Base-by-base conservation (phyloP, 1,140 invertebrate genomes). In the Saccostrea echinata region DNA sequence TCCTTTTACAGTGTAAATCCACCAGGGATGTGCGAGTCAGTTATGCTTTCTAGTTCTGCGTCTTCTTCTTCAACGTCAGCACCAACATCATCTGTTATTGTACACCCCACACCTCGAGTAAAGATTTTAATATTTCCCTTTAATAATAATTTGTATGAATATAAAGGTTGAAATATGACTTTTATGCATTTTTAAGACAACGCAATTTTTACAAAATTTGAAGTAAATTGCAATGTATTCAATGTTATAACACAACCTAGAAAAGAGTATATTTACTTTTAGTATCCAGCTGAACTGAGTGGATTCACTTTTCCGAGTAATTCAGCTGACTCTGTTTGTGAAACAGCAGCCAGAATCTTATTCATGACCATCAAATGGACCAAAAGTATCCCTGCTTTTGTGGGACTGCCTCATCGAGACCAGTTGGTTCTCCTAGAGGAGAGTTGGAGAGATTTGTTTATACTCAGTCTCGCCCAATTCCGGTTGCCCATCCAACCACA, bases 391-490 rank as follows among this genome's bases (percentile, higher is more conserved):
- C 96, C 97, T 0, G 96, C 97, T 0, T 98, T 98, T 91, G 96
- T 96, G 0, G 95, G 96, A 21, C 94, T 99, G 11, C 96, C 97
- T 0, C 95, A 97, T 86, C 95, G 96, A 27, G 98, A 99, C 93
- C 97, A 98, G 94, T 95, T 96, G 16, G 93, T 97, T 0, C 95
- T 99, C 0, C 93, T 99, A 52, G 97, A 98, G 94, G 97, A 98
- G 89, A 97, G 97, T 0, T 99, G 98, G 98, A 96, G 97, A 87
- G 98, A 99, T 92, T 95, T 99, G n/a, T 99, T 99, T 92, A 96
- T 99, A 0, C 95, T 99, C 18, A 97, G 97, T 0, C 96, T 97
- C 0, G 97, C 97, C 0, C 98, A 99, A 93, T 97, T 97, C 92
- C 96, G 97, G 1, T 97, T 98, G 35, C 96, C 97, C 0, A 92